Percentiles rank a stretch among this genome's conserved stretches.
These are phyloP conservation scores for Apogon talboti DNA, from an alignment of 2,797 vertebrate genomes.

Conservation along the genomic window DNA sequence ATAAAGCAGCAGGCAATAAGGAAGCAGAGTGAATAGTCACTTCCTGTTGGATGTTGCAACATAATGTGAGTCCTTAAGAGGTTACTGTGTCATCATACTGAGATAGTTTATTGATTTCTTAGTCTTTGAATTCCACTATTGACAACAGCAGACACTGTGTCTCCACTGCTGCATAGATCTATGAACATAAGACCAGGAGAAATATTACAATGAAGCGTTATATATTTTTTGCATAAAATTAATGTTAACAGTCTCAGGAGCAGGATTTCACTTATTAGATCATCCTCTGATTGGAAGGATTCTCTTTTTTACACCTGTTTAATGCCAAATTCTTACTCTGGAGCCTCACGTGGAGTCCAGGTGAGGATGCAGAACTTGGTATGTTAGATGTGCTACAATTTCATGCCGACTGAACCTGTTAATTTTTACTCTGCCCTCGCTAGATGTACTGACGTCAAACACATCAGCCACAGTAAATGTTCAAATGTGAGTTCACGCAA, in stretches of 20 bases:
- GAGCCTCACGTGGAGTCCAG: conserved; percentile 14
- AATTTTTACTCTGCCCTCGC: conserved; percentile 23
- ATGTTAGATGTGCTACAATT: conserved; percentile 9
- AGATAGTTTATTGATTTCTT: conserved; percentile 72
- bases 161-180: conserved; percentile 33
- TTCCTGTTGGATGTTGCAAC: conserved; percentile 45
- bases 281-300: conserved; percentile 9
- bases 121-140: conserved; percentile 56
- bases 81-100: conserved; percentile 55
- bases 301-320: conserved; percentile 16
- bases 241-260: conserved; percentile 30
- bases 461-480: conserved; percentile 7
- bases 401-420: conserved; percentile 30
- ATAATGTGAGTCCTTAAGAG: conserved; percentile 44
- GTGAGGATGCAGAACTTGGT: conserved; percentile 11
- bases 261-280: conserved; percentile 6
- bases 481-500: conserved; percentile 3
- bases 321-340: conserved; percentile 16
- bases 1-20: conserved; percentile 51
- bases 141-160: conserved; percentile 32
- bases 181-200: conserved; percentile 35
- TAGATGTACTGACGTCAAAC: conserved; percentile 22
- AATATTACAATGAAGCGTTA: conserved; percentile 10
- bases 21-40: conserved; percentile 27
- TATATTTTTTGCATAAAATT: conserved; percentile 16